A percentile compares a stretch with the other conserved stretches of the same genome.
These are phyloP conservation scores for Eulemur albifrons DNA, from an alignment of 2,797 vertebrate genomes.

Conservation along the genomic window DNA sequence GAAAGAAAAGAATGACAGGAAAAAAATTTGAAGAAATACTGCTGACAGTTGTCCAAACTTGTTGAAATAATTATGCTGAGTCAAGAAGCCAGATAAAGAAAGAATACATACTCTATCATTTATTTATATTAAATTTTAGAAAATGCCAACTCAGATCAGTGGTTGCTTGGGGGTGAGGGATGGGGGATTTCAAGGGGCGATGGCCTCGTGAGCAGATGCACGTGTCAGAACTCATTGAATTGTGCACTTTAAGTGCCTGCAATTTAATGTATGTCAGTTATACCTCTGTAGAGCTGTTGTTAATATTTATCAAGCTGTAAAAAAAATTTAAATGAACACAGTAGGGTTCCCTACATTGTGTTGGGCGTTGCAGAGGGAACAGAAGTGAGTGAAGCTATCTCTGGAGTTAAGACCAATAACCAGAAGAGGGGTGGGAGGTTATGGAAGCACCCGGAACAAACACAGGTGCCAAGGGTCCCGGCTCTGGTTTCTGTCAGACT, in stretches of 20 bases:
- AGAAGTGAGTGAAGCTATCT: not conserved
- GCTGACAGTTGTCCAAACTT: not conserved
- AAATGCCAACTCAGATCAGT: not conserved
- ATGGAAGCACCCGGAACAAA: not conserved
- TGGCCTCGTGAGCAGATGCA: not conserved
- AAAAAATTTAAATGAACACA: not conserved
- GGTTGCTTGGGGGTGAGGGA: not conserved
- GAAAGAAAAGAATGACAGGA: not conserved
- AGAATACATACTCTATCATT: not conserved
- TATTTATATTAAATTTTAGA: not conserved
- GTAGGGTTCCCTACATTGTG: not conserved
- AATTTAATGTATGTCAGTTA: not conserved
- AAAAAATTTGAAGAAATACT: not conserved
- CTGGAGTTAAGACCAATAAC: not conserved
- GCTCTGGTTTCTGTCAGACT: not conserved
- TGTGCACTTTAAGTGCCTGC: not conserved
- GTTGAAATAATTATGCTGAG: not conserved
- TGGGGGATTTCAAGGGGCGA: not conserved
- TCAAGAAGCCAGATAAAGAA: not conserved
- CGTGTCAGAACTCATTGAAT: not conserved
- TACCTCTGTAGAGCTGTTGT: not conserved
- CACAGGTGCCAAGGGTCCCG: not conserved
- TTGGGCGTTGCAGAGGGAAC: not conserved
- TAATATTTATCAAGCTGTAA: not conserved
- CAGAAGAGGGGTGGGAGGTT: not conserved